A percentile compares a stretch with the other conserved stretches of the same genome.
Conservation (phyloP, 2,797 vertebrate species). For the Ptychadena robeensis region DNA sequence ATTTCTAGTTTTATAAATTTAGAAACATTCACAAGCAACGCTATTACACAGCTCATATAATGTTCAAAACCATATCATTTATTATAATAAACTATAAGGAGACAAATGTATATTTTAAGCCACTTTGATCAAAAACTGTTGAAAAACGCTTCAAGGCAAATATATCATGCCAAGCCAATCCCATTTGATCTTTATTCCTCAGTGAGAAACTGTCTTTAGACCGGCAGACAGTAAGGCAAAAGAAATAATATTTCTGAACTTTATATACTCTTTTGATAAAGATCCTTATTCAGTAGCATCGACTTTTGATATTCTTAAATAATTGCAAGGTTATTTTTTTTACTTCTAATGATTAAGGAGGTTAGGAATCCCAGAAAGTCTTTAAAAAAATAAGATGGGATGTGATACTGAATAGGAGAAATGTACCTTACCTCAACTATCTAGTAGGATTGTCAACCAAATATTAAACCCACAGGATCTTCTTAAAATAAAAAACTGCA, state of each 20-base stretch:
- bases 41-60: conserved; percentile 3
- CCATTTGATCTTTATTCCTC: conserved; percentile 50
- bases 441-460: conserved; percentile 15
- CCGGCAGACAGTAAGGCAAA: conserved; percentile 17
- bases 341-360: conserved; percentile 21
- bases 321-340: conserved; percentile 7
- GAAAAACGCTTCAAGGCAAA: conserved; percentile 41
- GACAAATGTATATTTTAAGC: conserved; percentile 43
- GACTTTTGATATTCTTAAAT: not conserved
- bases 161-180: conserved; percentile 36
- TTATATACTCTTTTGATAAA: conserved; percentile 38
- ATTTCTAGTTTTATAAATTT: not conserved
- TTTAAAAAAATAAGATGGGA: not conserved
- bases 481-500: conserved; percentile 13
- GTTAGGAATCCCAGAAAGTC: not conserved
- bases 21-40: conserved; percentile 9
- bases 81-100: conserved; percentile 42
- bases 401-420: not conserved
- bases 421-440: not conserved
- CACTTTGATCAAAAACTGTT: conserved; percentile 34
- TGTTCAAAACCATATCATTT: conserved; percentile 29
- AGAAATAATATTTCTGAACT: conserved; percentile 38
- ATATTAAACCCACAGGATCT: not conserved
- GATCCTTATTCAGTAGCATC: not conserved
- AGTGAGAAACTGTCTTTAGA: conserved; percentile 40